These are phyloP conservation scores for Tubulanus polymorphus DNA, from an alignment of 2,888 invertebrate genomes.

Conservation along the genomic window DNA sequence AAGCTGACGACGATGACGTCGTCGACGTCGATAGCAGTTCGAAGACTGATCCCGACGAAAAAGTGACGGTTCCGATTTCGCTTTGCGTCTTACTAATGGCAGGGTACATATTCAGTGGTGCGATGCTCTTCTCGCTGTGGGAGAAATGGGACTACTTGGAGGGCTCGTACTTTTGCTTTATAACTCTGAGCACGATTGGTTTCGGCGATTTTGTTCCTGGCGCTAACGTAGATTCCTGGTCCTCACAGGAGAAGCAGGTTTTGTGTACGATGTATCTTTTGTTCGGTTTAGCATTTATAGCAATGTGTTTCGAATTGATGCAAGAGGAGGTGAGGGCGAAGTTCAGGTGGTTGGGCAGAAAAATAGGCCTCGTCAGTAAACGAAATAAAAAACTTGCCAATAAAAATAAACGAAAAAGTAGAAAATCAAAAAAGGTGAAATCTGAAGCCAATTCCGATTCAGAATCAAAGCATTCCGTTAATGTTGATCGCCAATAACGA, in stretches of 20 bases:
- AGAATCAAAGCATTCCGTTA: too few species aligned
- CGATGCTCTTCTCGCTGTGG: slow-evolving; percentile 50
- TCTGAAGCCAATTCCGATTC: too few species aligned
- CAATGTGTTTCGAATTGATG: slow-evolving; percentile 56
- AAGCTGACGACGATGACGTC: slow-evolving; percentile 20
- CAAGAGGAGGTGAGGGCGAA: slow-evolving; percentile 54
- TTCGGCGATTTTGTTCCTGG: slow-evolving; percentile 51
- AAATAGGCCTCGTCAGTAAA: slow-evolving; percentile 48
- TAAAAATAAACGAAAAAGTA: too few species aligned
- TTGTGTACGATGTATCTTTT: slow-evolving; percentile 52
- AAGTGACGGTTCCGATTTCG: slow-evolving; percentile 49
- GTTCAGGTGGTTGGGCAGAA: slow-evolving; percentile 49
- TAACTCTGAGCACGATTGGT: slow-evolving; percentile 52
- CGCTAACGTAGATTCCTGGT: slow-evolving; percentile 38
- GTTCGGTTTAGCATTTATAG: slow-evolving; percentile 55
- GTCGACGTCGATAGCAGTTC: slow-evolving; percentile 33
- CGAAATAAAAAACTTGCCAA: too few species aligned
- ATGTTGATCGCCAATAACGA: too few species aligned
- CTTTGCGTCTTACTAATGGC: slow-evolving; percentile 50
- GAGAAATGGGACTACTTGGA: slow-evolving; percentile 49
- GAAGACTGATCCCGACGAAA: too few species aligned
- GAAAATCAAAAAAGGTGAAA: too few species aligned
- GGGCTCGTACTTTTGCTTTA: slow-evolving; percentile 53
- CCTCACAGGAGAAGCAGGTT: slow-evolving; percentile 42
- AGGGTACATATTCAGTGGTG: slow-evolving; percentile 50